These are phyloP conservation scores for Galaxias olidus DNA, from an alignment of 2,797 vertebrate species.

Conservation along the genomic window DNA sequence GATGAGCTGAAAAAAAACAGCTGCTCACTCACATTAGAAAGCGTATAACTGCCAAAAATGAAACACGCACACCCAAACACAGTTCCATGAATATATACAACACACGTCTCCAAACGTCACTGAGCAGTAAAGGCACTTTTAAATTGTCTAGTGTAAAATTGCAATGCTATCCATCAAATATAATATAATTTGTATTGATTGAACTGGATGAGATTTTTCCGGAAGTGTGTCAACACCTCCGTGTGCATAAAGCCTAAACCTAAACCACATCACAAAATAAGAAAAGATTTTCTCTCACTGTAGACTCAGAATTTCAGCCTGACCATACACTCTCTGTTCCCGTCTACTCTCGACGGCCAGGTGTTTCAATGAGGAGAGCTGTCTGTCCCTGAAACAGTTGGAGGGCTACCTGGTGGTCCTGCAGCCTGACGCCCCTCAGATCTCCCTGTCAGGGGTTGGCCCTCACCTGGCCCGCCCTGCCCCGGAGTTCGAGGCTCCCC, in stretches of 20 bases:
- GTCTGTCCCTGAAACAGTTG: constrained; percentile 90
- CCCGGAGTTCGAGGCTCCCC: constrained; percentile 85
- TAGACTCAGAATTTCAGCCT: background rate
- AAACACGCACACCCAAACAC: background rate
- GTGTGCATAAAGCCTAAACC: no score
- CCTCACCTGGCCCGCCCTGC: constrained; percentile 88
- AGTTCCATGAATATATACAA: no score
- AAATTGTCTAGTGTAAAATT: constrained; percentile 40
- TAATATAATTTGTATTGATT: no score
- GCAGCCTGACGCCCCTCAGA: constrained; percentile 95
- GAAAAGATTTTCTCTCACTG: background rate
- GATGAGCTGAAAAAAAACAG: constrained; percentile 68
- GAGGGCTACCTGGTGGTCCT: constrained; percentile 97
- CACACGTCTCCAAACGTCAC: constrained; percentile 7
- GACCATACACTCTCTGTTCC: constrained; percentile 1
- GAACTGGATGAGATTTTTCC: no score
- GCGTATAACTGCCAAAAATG: constrained; percentile 50
- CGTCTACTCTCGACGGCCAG: constrained; percentile 61
- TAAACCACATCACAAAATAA: no score
- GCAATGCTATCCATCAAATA: no score
- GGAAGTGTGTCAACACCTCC: no score
- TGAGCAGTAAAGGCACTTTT: constrained; percentile 23
- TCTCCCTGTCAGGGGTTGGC: constrained; percentile 90
- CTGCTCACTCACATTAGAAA: constrained; percentile 55
- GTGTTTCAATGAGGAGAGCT: constrained; percentile 97